Percentiles rank a stretch among this genome's conserved stretches.
Conservation (phyloP, 2,888 invertebrate species). For the Lypha dubia region DNA sequence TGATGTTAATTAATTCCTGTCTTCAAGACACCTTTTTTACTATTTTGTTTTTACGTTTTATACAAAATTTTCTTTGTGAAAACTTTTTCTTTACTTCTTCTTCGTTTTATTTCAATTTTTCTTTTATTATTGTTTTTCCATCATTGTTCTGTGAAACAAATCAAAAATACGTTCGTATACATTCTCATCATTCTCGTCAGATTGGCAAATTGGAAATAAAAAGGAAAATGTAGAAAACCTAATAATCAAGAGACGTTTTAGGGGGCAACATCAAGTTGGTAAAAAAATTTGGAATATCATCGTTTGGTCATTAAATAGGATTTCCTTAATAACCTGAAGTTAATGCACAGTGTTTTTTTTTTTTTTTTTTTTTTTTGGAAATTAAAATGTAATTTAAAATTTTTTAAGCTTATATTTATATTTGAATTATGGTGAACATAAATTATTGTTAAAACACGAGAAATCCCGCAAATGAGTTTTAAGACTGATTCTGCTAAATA, state of each 20-base stretch:
- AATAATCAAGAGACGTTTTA: conserved; percentile 48
- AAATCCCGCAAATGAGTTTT: too few relatives aligned
- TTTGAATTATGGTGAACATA: too few relatives aligned
- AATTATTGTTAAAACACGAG: too few relatives aligned
- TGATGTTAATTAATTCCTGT: conserved; percentile 83
- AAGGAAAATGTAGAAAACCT: conserved; percentile 19
- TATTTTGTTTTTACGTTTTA: conserved; percentile 9
- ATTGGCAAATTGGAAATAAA: conserved; percentile 41
- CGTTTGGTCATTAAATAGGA: conserved; percentile 63
- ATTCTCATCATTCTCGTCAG: conserved; percentile 68
- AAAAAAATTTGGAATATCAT: conserved; percentile 59
- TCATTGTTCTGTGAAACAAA: conserved; percentile 65
- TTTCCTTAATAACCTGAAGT: conserved; percentile 56
- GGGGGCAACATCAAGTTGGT: background rate
- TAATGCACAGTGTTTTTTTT: conserved; percentile 49
- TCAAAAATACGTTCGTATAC: conserved; percentile 65
- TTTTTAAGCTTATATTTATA: too few relatives aligned
- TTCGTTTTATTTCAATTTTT: conserved; percentile 41
- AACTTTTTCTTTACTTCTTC: conserved; percentile 61
- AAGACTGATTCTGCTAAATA: too few relatives aligned
- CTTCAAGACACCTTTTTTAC: conserved; percentile 80
- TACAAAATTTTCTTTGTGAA: conserved; percentile 63
- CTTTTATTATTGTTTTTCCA: conserved; percentile 59
- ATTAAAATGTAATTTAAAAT: too few relatives aligned
- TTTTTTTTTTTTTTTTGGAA: too few relatives aligned